phyloP scores from a whole-genome alignment of 92 coral and sea anemone species.

The Porites lobata region DNA sequence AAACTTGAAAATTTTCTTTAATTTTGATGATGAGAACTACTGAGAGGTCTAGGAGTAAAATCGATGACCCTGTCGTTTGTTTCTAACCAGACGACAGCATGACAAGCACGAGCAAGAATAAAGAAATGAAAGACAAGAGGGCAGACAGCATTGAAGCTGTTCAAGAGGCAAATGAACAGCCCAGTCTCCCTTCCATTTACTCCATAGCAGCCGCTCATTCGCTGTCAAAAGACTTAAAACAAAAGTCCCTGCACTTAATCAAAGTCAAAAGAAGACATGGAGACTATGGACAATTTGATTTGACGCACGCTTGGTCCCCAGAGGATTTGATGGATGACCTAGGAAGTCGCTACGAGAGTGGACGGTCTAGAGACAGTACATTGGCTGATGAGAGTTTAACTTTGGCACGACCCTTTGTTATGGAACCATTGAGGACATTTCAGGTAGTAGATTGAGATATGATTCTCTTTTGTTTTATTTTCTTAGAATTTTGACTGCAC shows the following conservation, averaged over 20 bases:
- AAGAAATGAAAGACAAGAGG: too few species aligned
- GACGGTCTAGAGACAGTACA: slow-evolving; percentile 52
- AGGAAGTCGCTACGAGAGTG: slow-evolving; percentile 68
- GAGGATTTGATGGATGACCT: slow-evolving; percentile 71
- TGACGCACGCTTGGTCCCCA: slow-evolving; percentile 97
- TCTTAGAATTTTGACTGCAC: not conserved
- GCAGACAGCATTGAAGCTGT: not conserved
- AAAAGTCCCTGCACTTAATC: slow-evolving; percentile 70
- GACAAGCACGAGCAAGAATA: not conserved
- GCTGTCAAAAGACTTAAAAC: slow-evolving; percentile 72
- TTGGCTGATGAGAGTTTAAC: slow-evolving; percentile 60
- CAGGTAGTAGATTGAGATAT: slow-evolving; percentile 51
- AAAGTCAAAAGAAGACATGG: slow-evolving; percentile 72
- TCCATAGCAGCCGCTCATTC: slow-evolving; percentile 75
- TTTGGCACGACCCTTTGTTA: slow-evolving; percentile 75
- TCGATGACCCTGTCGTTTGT: not conserved
- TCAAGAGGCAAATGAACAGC: slow-evolving; percentile 5
- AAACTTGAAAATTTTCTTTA: too few species aligned
- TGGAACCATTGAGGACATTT: slow-evolving; percentile 77
- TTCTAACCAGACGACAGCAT: slow-evolving; percentile 9
- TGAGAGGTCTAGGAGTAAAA: too few species aligned
- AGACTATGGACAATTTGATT: slow-evolving; percentile 93
- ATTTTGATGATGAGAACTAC: too few species aligned
- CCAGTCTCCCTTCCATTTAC: slow-evolving; percentile 66
- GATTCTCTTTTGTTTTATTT: not conserved